Conservation (phyloP, 2,113 vertebrate genomes). For the Spermophilus dauricus region DNA sequence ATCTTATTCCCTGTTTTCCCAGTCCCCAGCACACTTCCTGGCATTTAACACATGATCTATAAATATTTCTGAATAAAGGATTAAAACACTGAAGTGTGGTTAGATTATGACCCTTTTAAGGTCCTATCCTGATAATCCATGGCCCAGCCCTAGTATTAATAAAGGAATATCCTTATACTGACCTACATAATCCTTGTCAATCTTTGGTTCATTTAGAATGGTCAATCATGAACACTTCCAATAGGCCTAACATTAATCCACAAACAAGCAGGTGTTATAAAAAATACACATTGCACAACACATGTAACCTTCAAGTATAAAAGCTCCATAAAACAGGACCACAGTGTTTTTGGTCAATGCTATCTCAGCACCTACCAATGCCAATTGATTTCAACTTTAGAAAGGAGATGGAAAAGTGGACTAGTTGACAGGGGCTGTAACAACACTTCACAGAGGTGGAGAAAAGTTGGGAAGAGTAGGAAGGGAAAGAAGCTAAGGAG, state of each 20-base stretch:
- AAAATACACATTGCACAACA: background rate
- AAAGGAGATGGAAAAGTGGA: background rate
- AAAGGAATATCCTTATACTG: conserved; percentile 33
- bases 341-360: background rate
- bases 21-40: background rate
- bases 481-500: background rate
- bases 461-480: background rate
- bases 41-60: background rate
- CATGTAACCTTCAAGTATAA: background rate
- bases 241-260: background rate
- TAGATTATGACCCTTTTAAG: conserved; percentile 40
- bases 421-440: background rate
- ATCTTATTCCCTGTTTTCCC: background rate
- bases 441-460: background rate
- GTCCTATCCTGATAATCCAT: conserved; percentile 1
- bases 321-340: background rate
- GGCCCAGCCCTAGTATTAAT: background rate
- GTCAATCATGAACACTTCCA: background rate
- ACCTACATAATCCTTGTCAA: conserved; percentile 33
- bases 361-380: background rate
- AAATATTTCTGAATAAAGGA: conserved; percentile 64
- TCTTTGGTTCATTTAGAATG: background rate
- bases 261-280: conserved; percentile 16
- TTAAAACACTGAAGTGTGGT: conserved; percentile 1
- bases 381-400: background rate